phyloP scores from a whole-genome alignment of 2,888 invertebrate species.

The Habrosyne pyritoides region DNA sequence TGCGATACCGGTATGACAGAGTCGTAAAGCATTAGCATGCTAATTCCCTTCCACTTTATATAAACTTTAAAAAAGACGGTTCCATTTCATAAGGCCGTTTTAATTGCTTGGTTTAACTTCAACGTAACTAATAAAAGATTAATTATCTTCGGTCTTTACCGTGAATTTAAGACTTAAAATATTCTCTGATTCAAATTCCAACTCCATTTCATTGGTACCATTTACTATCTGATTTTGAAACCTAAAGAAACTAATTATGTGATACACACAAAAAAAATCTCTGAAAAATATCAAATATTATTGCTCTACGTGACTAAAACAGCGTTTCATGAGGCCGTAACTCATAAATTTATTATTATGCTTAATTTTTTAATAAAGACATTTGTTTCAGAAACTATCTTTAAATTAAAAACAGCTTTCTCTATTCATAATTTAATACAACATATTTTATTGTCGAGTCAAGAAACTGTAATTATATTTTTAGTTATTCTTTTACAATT shows the following conservation, averaged over 20 bases:
- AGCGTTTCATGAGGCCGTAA: no score
- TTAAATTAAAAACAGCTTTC: not conserved
- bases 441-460: not conserved
- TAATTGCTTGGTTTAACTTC: not conserved
- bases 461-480: not conserved
- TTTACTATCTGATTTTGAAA: no score
- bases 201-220: not conserved
- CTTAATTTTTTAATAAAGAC: not conserved
- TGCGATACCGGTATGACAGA: slow-evolving; percentile 59
- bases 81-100: slow-evolving; percentile 2
- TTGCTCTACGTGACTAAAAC: no score
- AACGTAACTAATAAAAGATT: not conserved
- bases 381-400: not conserved
- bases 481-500: not conserved
- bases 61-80: slow-evolving; percentile 8
- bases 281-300: no score
- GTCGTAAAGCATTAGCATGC: slow-evolving; percentile 55
- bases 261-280: no score
- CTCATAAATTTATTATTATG: not conserved
- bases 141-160: not conserved
- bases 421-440: not conserved
- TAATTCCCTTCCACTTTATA: slow-evolving; percentile 34
- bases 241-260: no score
- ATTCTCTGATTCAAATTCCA: not conserved
- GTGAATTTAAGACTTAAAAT: not conserved